Percentiles rank a stretch among this genome's conserved stretches.
phyloP scores from a whole-genome alignment of 2,113 vertebrate genomes.

The Microcebus lehilahytsara region DNA sequence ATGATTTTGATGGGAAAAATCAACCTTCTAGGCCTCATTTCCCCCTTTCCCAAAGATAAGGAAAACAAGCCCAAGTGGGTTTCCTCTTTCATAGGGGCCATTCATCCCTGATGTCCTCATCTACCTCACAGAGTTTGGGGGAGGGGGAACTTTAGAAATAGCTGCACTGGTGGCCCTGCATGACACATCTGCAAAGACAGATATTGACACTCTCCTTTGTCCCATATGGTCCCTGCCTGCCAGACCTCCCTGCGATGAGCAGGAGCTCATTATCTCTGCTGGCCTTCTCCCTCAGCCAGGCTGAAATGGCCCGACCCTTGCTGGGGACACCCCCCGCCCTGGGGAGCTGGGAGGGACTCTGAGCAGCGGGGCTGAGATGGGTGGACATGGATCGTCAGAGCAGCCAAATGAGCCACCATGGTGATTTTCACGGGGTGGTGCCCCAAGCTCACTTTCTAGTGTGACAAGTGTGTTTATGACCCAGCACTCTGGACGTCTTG shows the following conservation, averaged over 20 bases:
- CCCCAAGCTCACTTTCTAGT: conserved; percentile 75
- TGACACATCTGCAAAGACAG: background rate
- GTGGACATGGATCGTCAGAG: conserved; percentile 13
- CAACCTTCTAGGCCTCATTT: background rate
- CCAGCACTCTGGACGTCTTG: conserved; percentile 74
- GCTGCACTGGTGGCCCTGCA: background rate
- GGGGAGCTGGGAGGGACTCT: background rate
- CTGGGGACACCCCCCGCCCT: background rate
- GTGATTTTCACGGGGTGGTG: conserved; percentile 76
- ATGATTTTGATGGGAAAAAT: background rate
- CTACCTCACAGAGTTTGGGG: accelerated
- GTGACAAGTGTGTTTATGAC: conserved; percentile 79
- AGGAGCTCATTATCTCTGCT: background rate
- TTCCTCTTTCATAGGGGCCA: background rate
- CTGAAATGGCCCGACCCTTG: background rate
- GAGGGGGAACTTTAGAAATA: background rate
- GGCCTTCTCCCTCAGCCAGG: background rate
- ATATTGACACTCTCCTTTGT: background rate
- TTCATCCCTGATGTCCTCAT: background rate
- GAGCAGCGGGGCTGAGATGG: conserved; percentile 60
- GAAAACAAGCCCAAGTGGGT: background rate
- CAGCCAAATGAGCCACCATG: conserved; percentile 78
- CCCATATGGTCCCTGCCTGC: background rate
- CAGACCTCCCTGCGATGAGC: background rate
- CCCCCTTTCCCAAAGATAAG: background rate